Evolutionary conservation across 2,113 vertebrate genomes (phyloP).

Genomic region (Phylloscopus whistleri): DNA sequence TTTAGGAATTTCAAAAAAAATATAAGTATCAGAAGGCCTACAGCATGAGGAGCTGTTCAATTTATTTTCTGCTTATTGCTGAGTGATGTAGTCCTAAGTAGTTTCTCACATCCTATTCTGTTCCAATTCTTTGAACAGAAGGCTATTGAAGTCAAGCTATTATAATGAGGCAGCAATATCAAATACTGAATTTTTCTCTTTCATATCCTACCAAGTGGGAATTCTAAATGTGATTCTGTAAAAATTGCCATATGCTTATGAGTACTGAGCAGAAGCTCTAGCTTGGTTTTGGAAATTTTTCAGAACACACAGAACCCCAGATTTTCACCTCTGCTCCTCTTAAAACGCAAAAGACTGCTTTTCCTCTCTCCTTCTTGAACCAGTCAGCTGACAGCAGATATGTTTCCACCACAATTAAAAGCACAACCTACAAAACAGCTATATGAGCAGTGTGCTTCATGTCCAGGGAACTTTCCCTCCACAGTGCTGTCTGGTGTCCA

Average conservation of each 20-base stretch:
- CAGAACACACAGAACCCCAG: background rate
- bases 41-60: background rate
- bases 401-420: background rate
- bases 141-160: conserved; percentile 38
- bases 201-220: conserved; percentile 15
- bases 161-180: conserved; percentile 35
- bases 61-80: conserved; percentile 23
- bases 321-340: conserved; percentile 25
- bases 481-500: background rate
- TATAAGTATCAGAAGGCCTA: background rate
- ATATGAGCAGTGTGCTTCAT: background rate
- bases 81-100: conserved; percentile 20
- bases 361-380: background rate
- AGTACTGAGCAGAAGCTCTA: background rate
- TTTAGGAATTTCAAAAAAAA: background rate
- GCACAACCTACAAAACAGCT: background rate
- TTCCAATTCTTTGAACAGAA: conserved; percentile 35
- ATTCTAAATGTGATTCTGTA: conserved; percentile 7
- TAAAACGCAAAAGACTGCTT: background rate
- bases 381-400: background rate
- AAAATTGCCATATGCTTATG: conserved; percentile 48
- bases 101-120: conserved; percentile 17
- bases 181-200: conserved; percentile 32
- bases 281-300: conserved; percentile 5
- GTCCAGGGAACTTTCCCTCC: background rate